These are phyloP conservation scores for Anisognathus igniventris DNA, from an alignment of 2,797 vertebrate genomes.

Conservation along the genomic window DNA sequence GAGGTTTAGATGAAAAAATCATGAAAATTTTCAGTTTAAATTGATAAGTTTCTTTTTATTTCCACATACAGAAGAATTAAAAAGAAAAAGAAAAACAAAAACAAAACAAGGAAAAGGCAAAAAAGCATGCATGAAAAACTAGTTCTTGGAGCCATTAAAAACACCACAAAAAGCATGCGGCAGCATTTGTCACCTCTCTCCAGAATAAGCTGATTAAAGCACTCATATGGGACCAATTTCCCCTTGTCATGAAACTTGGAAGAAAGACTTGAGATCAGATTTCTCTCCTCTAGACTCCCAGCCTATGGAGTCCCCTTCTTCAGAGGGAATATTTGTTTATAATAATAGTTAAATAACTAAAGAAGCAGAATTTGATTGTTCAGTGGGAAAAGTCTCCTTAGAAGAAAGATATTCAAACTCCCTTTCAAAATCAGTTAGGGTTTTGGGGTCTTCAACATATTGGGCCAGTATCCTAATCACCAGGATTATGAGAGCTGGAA, in stretches of 20 bases:
- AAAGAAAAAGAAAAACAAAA: not conserved
- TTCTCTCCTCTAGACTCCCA: not conserved
- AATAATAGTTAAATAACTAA: not conserved
- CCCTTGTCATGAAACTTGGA: not conserved
- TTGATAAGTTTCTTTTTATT: not conserved
- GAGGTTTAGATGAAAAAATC: not conserved
- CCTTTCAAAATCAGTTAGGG: not conserved
- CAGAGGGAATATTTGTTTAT: not conserved
- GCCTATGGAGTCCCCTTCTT: not conserved
- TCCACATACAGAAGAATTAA: not conserved
- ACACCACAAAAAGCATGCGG: rapidly evolving
- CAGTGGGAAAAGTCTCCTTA: not conserved
- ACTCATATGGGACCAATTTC: not conserved
- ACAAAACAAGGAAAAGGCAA: not conserved
- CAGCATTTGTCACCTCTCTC: not conserved
- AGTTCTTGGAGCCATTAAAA: not conserved
- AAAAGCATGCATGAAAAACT: rapidly evolving
- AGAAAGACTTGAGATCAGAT: not conserved
- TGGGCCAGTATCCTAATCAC: not conserved
- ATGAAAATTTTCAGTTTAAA: not conserved
- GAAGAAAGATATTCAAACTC: not conserved
- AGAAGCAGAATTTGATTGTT: not conserved
- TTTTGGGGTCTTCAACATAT: not conserved
- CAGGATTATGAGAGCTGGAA: not conserved
- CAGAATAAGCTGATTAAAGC: not conserved